These are phyloP conservation scores for Parauchenoglanis ngamensis DNA, from an alignment of 2,797 vertebrate genomes.

Conservation along the genomic window DNA sequence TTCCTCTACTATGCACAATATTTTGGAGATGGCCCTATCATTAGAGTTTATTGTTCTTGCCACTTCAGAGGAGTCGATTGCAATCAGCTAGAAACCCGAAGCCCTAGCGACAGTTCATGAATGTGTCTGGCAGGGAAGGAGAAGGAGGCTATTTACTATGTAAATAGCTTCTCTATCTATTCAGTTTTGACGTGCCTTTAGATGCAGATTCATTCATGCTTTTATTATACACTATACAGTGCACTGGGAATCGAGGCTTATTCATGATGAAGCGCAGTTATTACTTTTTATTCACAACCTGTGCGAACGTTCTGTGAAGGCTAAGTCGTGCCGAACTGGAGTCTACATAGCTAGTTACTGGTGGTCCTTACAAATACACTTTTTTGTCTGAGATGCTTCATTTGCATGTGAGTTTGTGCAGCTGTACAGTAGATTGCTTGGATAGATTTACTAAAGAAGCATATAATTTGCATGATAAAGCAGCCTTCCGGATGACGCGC, in stretches of 20 bases:
- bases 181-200: slow-evolving; percentile 50
- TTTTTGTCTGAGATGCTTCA: slow-evolving; percentile 45
- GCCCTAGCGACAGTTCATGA: slow-evolving; percentile 53
- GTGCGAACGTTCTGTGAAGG: slow-evolving; percentile 38
- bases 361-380: slow-evolving; percentile 35
- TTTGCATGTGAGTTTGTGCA: slow-evolving; percentile 56
- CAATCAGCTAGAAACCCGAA: slow-evolving; percentile 63
- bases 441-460: slow-evolving; percentile 46
- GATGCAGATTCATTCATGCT: slow-evolving; percentile 52
- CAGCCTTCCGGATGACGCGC: slow-evolving; percentile 38
- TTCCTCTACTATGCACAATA: slow-evolving; percentile 51
- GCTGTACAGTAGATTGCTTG: slow-evolving; percentile 51
- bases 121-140: slow-evolving; percentile 38
- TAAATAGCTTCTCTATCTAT: slow-evolving; percentile 53
- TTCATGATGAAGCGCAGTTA: slow-evolving; percentile 49
- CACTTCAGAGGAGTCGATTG: slow-evolving; percentile 55
- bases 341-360: slow-evolving; percentile 34
- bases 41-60: slow-evolving; percentile 54
- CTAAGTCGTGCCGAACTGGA: slow-evolving; percentile 16
- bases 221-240: slow-evolving; percentile 46
- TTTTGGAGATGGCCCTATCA: slow-evolving; percentile 55
- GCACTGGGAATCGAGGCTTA: slow-evolving; percentile 45
- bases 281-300: slow-evolving; percentile 53
- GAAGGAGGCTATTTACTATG: slow-evolving; percentile 54
- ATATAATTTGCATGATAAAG: slow-evolving; percentile 56